phyloP scores from a whole-genome alignment of 1,140 invertebrate species.

The Acyrthosiphon pisum region DNA sequence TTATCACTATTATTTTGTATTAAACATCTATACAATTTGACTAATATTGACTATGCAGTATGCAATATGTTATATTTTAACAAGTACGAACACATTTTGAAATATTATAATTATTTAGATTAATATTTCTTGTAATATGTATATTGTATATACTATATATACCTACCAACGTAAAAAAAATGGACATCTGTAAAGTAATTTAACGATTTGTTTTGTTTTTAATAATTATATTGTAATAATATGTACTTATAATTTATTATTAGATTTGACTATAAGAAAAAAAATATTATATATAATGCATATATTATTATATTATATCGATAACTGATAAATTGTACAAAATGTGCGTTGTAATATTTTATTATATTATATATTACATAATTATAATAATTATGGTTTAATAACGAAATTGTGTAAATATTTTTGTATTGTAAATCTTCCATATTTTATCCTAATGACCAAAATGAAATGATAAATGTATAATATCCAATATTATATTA shows the following conservation, averaged over 20 bases:
- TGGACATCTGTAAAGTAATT: neutral
- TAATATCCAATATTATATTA: conserved; percentile 30
- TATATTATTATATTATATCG: neutral
- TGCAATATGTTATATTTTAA: too few relatives aligned
- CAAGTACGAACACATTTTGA: too few relatives aligned
- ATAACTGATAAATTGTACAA: neutral
- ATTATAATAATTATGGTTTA: neutral
- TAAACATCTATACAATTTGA: too few relatives aligned
- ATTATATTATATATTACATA: neutral
- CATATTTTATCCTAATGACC: conserved; percentile 38
- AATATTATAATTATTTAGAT: too few relatives aligned
- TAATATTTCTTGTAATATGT: too few relatives aligned
- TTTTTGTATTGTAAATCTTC: conserved; percentile 52
- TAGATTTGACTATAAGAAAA: neutral
- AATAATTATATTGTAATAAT: neutral
- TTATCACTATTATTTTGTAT: too few relatives aligned
- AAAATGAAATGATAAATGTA: conserved; percentile 22
- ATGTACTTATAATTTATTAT: neutral
- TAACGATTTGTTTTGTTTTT: conserved; percentile 3
- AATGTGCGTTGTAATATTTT: conserved; percentile 25
- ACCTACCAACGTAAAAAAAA: neutral
- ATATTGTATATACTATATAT: too few relatives aligned
- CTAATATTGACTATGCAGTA: too few relatives aligned
- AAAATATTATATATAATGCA: conserved; percentile 23
- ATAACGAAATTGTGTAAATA: conserved; percentile 50